These are phyloP conservation scores for Stercorarius parasiticus DNA, from an alignment of 2,113 vertebrate species.

Conservation along the genomic window DNA sequence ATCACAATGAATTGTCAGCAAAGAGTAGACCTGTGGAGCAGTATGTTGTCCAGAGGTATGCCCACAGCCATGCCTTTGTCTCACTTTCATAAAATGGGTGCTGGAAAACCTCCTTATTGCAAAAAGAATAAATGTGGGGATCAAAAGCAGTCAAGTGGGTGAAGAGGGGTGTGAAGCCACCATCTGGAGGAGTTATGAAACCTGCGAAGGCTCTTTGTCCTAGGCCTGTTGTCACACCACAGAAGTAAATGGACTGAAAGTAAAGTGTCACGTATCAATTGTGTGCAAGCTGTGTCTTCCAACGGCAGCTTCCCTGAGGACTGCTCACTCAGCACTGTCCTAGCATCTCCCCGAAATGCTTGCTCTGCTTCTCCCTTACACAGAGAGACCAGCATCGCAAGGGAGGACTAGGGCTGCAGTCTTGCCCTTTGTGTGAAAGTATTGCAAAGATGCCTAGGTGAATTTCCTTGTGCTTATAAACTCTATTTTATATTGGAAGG, in stretches of 20 bases:
- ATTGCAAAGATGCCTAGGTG: background rate
- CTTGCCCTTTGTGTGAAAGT: background rate
- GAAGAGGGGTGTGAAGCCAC: background rate
- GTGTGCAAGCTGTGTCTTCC: background rate
- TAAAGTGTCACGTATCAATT: background rate
- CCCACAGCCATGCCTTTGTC: background rate
- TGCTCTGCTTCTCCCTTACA: background rate
- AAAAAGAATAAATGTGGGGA: background rate
- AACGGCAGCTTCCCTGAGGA: background rate
- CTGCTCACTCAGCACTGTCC: background rate
- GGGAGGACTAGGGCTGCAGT: background rate
- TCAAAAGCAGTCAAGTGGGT: background rate
- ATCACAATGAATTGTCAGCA: background rate
- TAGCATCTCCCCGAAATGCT: background rate
- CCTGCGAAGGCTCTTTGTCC: background rate
- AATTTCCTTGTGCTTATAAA: background rate
- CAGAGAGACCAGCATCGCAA: background rate
- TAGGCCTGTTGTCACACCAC: background rate
- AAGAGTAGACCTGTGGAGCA: background rate
- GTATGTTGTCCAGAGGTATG: background rate
- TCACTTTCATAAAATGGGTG: background rate
- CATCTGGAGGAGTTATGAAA: background rate
- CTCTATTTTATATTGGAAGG: background rate
- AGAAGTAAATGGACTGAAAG: background rate
- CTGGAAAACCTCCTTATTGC: background rate